Percentiles rank a stretch among this genome's conserved stretches.
These are phyloP conservation scores for Maniola hyperantus DNA, from an alignment of 2,888 invertebrate species.

Conservation along the genomic window DNA sequence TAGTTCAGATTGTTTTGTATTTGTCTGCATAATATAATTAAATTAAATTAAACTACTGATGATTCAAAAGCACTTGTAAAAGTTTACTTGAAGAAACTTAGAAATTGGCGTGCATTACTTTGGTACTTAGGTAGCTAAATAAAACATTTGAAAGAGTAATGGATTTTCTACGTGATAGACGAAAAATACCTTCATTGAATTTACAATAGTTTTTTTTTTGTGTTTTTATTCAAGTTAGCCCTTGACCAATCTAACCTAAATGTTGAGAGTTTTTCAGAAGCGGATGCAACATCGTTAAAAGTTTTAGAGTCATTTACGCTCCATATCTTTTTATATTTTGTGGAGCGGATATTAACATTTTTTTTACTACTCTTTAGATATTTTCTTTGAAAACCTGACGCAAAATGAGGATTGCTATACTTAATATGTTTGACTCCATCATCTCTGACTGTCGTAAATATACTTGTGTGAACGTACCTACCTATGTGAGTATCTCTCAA, in stretches of 20 bases:
- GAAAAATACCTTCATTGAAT: not conserved
- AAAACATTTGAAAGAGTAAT: not conserved
- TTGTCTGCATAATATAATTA: no score
- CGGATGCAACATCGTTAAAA: slow-evolving; percentile 21
- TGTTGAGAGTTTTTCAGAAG: slow-evolving; percentile 11
- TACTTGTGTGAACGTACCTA: not conserved
- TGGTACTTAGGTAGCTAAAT: no score
- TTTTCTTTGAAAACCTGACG: not conserved
- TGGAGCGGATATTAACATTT: slow-evolving; percentile 16
- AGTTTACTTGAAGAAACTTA: no score
- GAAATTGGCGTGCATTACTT: no score
- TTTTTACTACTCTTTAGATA: slow-evolving; percentile 1
- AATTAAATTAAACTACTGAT: no score
- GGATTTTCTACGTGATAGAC: not conserved
- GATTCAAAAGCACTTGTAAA: no score
- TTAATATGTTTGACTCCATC: not conserved
- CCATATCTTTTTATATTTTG: slow-evolving; percentile 11
- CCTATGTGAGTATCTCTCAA: no score
- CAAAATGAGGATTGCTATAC: not conserved
- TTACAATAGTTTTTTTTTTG: slow-evolving; percentile 4
- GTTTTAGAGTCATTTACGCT: slow-evolving; percentile 20
- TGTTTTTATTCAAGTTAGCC: no score
- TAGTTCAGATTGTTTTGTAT: no score
- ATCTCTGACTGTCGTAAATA: not conserved
- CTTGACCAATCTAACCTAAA: no score